A percentile compares a stretch with the other conserved stretches of the same genome.
phyloP scores from a whole-genome alignment of 2,113 vertebrate species.

The Onychorhynchus coronatus region DNA sequence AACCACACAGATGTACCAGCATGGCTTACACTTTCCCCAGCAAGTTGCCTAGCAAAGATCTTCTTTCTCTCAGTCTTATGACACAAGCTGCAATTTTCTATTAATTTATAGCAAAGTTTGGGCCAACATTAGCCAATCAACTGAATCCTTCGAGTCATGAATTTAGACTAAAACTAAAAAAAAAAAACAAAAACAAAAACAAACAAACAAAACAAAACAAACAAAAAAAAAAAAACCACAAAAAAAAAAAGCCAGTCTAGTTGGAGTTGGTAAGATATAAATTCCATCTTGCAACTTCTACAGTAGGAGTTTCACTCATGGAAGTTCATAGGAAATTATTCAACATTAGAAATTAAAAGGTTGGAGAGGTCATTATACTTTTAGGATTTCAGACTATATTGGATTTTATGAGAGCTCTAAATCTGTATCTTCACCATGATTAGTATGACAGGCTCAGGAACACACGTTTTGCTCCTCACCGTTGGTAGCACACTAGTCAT shows the following conservation, averaged over 20 bases:
- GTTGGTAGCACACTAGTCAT: background rate
- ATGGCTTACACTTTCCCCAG: background rate
- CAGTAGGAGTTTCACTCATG: background rate
- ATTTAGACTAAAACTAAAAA: background rate
- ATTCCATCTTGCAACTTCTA: background rate
- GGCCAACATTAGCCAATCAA: background rate
- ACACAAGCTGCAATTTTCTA: background rate
- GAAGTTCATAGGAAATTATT: background rate
- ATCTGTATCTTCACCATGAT: background rate
- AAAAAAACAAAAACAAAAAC: background rate
- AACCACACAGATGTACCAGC: background rate
- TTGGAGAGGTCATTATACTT: background rate
- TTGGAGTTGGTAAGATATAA: background rate
- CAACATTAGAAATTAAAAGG: background rate
- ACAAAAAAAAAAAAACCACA: background rate
- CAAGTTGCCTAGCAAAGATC: background rate
- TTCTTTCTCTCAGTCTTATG: background rate
- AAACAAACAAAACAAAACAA: no score
- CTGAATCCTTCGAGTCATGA: background rate
- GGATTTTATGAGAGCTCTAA: background rate
- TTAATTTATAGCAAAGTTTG: background rate
- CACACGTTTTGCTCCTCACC: background rate
- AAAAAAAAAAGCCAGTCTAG: background rate
- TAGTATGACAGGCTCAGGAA: background rate
- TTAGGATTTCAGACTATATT: background rate